phyloP scores from a whole-genome alignment of 2,888 invertebrate genomes.

The Mythimna albipuncta region DNA sequence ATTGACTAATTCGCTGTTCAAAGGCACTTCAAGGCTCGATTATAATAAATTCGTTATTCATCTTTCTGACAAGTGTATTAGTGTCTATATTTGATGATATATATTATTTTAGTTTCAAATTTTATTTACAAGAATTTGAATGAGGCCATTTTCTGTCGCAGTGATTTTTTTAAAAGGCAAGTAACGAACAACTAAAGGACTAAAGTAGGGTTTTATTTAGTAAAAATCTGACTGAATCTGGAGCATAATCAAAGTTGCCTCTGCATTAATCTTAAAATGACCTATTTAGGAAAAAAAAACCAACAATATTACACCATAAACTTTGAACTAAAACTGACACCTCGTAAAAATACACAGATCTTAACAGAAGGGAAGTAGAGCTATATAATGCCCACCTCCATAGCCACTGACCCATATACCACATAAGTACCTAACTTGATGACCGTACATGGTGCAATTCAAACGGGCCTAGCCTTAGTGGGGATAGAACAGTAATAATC shows the following conservation, averaged over 20 bases:
- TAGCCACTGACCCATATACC: slow-evolving; percentile 12
- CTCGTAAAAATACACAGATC: slow-evolving; percentile 24
- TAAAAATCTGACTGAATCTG: no score
- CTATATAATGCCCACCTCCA: slow-evolving; percentile 14
- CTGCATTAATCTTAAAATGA: no score
- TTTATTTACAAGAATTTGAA: not conserved
- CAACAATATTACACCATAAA: slow-evolving; percentile 2
- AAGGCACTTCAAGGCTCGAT: slow-evolving; percentile 31
- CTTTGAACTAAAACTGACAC: slow-evolving; percentile 4
- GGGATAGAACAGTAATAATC: no score
- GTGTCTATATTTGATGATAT: not conserved
- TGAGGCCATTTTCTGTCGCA: not conserved
- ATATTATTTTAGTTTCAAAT: not conserved
- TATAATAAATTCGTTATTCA: slow-evolving; percentile 6
- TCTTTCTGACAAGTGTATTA: not conserved
- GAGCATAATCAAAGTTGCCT: not conserved
- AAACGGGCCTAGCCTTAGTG: slow-evolving; percentile 32
- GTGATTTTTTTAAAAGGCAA: no score
- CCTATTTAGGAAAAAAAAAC: not conserved
- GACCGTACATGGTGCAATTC: slow-evolving; percentile 37
- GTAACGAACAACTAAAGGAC: no score
- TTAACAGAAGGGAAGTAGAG: slow-evolving; percentile 11
- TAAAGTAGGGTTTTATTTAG: no score
- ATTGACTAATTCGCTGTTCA: slow-evolving; percentile 11
- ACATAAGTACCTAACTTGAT: slow-evolving; percentile 25